Percentiles rank a stretch among this genome's conserved stretches.
Evolutionary conservation across 2,888 invertebrate genomes (phyloP).

Genomic region (Cantharis nigra): DNA sequence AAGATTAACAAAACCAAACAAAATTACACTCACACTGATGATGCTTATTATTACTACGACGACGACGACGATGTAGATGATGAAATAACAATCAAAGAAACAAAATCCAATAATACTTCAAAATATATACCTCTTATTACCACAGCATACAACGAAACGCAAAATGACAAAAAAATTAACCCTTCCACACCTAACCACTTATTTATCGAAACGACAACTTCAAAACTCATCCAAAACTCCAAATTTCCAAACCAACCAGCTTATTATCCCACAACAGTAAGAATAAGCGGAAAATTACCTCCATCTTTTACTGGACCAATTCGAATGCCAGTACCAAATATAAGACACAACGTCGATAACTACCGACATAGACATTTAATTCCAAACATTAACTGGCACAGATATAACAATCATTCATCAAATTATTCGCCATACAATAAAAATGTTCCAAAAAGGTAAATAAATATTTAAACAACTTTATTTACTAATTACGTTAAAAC

Average conservation of each 20-base stretch:
- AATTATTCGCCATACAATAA: background rate
- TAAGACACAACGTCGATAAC: background rate
- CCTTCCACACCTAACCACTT: background rate
- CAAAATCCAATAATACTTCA: background rate
- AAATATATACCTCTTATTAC: background rate
- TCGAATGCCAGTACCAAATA: background rate
- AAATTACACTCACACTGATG: slow-evolving; percentile 12
- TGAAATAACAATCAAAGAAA: background rate
- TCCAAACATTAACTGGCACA: background rate
- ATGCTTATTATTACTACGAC: slow-evolving; percentile 16
- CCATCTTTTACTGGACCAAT: background rate
- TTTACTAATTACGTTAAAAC: background rate
- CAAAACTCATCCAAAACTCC: background rate
- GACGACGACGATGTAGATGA: slow-evolving; percentile 6
- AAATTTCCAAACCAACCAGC: background rate
- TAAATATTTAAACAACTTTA: background rate
- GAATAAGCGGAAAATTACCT: background rate
- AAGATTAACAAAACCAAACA: background rate
- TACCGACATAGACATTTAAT: background rate
- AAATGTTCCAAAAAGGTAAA: background rate
- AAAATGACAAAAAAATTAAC: background rate
- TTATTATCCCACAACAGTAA: background rate
- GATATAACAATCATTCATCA: background rate
- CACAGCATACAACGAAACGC: background rate
- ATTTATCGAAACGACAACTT: background rate